phyloP scores from a whole-genome alignment of 1,140 invertebrate species.

The Lysiphlebus fabarum region DNA sequence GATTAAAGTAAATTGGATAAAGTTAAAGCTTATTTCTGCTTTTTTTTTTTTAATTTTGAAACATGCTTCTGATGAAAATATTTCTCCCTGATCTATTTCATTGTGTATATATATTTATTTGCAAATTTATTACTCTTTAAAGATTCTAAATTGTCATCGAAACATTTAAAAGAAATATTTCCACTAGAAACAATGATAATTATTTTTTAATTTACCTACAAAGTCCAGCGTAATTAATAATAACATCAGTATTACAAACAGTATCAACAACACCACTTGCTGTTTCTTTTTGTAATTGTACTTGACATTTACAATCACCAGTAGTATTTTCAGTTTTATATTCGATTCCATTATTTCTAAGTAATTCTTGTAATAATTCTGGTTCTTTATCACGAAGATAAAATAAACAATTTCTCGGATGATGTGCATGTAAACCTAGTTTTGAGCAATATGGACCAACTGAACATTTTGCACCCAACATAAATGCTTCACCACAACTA shows the following conservation, averaged over 20 bases:
- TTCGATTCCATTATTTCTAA: slow-evolving; percentile 69
- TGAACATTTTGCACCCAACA: slow-evolving; percentile 81
- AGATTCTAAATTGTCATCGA: no score
- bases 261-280: slow-evolving; percentile 78
- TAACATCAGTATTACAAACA: slow-evolving; percentile 76
- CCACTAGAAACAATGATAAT: neutral
- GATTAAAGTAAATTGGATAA: no score
- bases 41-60: no score
- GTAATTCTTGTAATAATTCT: slow-evolving; percentile 73
- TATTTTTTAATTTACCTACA: slow-evolving; percentile 72
- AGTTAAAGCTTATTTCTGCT: no score
- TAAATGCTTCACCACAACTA: slow-evolving; percentile 86
- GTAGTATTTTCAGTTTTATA: slow-evolving; percentile 64
- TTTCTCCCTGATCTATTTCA: no score
- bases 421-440: slow-evolving; percentile 89
- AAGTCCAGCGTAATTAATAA: slow-evolving; percentile 76
- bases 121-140: no score
- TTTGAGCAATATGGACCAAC: slow-evolving; percentile 78
- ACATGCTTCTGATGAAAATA: no score
- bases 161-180: no score
- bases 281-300: slow-evolving; percentile 88
- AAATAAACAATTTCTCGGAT: slow-evolving; percentile 93
- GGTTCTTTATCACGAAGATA: slow-evolving; percentile 92
- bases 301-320: slow-evolving; percentile 65
- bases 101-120: no score